Evolutionary conservation across 30 jellyfish, hydroid and myxozoan species (phyloP).

Genomic region (Euphysa ruthae): DNA sequence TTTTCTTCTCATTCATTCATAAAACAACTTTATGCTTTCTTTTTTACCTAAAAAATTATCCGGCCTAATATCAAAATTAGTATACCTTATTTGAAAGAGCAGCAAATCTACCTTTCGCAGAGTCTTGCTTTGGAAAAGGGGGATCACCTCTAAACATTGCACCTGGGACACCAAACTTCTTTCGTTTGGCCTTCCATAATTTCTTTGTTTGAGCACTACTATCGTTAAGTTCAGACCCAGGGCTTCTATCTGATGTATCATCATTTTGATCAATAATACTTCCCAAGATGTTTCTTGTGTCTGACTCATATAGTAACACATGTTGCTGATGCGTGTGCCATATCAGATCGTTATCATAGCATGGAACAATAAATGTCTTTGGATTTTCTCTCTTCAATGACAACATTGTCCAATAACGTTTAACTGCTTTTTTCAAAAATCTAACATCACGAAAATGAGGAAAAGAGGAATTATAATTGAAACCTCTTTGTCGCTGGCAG

Average conservation of each 20-base stretch:
- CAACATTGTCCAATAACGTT: constrained; percentile 63
- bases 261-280: constrained; percentile 50
- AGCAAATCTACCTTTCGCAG: too few species aligned
- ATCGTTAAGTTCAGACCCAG: constrained; percentile 38
- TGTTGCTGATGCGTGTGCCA: constrained; percentile 90
- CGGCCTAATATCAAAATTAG: too few species aligned
- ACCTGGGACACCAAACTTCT: constrained; percentile 70
- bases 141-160: constrained; percentile 92
- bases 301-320: constrained; percentile 27
- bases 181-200: constrained; percentile 45
- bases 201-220: constrained; percentile 42
- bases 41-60: too few species aligned
- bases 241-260: constrained; percentile 56
- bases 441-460: constrained; percentile 59
- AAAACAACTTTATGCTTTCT: too few species aligned
- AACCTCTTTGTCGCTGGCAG: constrained; percentile 46
- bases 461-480: constrained; percentile 59
- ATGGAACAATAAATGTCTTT: constrained; percentile 60
- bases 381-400: constrained; percentile 50
- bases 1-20: too few species aligned
- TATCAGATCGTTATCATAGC: constrained; percentile 65
- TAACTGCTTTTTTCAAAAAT: constrained; percentile 57
- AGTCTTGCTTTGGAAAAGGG: constrained; percentile 33
- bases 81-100: too few species aligned
- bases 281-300: constrained; percentile 41